Conservation (phyloP, 2,888 invertebrate genomes). For the Conistra vaccinii region DNA sequence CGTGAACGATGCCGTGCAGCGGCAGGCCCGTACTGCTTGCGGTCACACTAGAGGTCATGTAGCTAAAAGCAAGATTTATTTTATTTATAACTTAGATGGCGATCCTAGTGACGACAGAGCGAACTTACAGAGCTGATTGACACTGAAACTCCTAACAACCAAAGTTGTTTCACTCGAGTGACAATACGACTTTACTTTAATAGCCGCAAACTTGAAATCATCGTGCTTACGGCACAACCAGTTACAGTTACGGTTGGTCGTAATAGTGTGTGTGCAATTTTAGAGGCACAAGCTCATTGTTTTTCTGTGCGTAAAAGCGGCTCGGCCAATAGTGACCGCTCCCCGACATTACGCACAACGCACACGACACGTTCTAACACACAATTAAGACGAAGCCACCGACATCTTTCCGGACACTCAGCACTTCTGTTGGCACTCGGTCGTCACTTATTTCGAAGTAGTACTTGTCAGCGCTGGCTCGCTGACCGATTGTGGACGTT, state of each 20-base stretch:
- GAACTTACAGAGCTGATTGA: background rate
- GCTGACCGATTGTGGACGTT: slow-evolving; percentile 36
- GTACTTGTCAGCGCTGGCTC: slow-evolving; percentile 50
- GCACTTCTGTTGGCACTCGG: background rate
- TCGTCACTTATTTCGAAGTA: slow-evolving; percentile 14
- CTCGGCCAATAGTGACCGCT: background rate
- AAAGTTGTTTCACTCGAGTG: background rate
- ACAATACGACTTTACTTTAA: background rate
- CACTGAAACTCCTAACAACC: background rate
- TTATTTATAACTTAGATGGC: slow-evolving; percentile 14
- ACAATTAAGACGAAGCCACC: background rate
- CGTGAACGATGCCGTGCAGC: background rate
- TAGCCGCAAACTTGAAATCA: background rate
- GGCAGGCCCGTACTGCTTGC: slow-evolving; percentile 38
- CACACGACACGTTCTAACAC: background rate
- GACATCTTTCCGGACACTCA: background rate
- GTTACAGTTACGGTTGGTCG: background rate
- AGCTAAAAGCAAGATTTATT: slow-evolving; percentile 50
- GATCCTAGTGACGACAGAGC: background rate
- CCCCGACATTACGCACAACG: background rate
- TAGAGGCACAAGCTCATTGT: background rate
- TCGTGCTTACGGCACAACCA: too few species aligned
- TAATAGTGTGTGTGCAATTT: background rate
- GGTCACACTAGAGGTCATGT: slow-evolving; percentile 60
- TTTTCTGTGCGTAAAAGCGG: background rate